Conservation (phyloP, 1,140 invertebrate genomes). For the Dreissena polymorpha region DNA sequence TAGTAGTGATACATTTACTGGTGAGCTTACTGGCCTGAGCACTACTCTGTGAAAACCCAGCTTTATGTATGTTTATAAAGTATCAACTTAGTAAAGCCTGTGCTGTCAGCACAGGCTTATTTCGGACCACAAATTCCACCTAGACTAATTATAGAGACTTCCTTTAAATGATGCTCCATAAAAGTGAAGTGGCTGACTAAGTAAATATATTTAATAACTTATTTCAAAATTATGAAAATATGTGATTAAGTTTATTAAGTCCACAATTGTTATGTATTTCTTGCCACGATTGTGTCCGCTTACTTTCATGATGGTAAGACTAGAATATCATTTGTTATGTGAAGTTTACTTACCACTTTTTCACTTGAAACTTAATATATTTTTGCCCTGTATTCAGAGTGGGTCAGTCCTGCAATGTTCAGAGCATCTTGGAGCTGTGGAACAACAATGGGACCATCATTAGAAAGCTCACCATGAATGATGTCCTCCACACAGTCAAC, state of each 20-base stretch:
- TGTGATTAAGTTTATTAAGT: neutral
- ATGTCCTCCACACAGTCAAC: constrained; percentile 63
- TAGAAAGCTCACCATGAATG: constrained; percentile 49
- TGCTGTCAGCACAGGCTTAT: too few relatives aligned
- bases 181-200: too few relatives aligned
- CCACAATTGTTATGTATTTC: neutral
- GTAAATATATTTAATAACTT: too few relatives aligned
- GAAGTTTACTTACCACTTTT: neutral
- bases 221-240: neutral
- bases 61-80: too few relatives aligned
- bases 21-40: neutral
- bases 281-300: neutral
- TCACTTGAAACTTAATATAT: neutral
- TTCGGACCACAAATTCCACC: too few relatives aligned
- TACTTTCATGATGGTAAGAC: neutral
- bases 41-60: neutral
- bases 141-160: too few relatives aligned
- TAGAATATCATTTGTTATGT: neutral
- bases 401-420: constrained; percentile 61
- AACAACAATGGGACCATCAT: constrained; percentile 64
- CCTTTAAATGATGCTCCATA: too few relatives aligned
- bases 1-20: neutral
- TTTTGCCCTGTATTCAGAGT: constrained; percentile 56
- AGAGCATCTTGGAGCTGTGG: constrained; percentile 72
- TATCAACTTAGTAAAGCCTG: too few relatives aligned